phyloP scores from a whole-genome alignment of 2,888 invertebrate genomes.

The Dysmachus trigonus region DNA sequence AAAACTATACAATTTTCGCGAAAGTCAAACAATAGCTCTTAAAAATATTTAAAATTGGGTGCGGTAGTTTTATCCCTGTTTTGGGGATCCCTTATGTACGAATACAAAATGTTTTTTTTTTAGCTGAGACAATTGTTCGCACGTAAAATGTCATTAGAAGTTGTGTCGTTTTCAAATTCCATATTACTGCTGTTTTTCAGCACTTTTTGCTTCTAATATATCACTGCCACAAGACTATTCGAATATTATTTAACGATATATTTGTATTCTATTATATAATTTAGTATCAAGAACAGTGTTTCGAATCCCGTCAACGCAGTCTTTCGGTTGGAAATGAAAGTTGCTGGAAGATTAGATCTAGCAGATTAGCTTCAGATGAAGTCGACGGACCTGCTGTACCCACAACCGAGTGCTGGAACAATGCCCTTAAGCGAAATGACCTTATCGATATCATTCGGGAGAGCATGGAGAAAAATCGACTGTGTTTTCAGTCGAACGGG shows the following conservation, averaged over 20 bases:
- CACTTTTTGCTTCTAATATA: not conserved
- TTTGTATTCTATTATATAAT: not conserved
- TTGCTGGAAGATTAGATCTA: constrained; percentile 59
- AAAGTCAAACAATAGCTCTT: no score
- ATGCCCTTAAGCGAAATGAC: constrained; percentile 81
- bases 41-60: no score
- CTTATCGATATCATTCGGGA: constrained; percentile 87
- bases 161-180: no score
- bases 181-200: no score
- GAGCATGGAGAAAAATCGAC: constrained; percentile 90
- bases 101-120: no score
- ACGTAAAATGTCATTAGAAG: no score
- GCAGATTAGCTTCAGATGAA: constrained; percentile 32
- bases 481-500: constrained; percentile 85
- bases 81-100: no score
- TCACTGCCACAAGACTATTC: not conserved
- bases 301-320: constrained; percentile 62
- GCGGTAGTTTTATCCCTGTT: no score
- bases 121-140: no score
- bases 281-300: constrained; percentile 60
- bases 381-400: constrained; percentile 50
- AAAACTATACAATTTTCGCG: no score
- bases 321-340: constrained; percentile 64
- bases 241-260: not conserved
- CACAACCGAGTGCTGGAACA: constrained; percentile 69